Evolutionary conservation across 2,888 invertebrate species (phyloP), one percentile per base, ranked within the genome.

Genomic region (Salticus scenicus): DNA sequence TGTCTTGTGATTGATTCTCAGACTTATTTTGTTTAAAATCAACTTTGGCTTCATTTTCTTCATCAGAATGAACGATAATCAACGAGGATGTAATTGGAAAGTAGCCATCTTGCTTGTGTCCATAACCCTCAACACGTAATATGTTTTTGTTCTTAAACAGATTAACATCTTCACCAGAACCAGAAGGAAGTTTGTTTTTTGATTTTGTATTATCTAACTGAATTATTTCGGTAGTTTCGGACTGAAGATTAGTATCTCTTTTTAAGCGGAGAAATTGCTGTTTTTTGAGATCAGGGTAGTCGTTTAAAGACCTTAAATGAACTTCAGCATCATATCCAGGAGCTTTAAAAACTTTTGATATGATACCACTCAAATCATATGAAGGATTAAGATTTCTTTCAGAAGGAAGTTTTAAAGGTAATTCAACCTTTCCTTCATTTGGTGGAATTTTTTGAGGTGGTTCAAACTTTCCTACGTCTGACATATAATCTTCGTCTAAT

Each of bases 301-400:
- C 51, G 47, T 70, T 71, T 4, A 71, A 28, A 42, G 37, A 27
- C 5, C 31, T 27, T 20, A 63, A 47, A 41, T 83, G 77, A 1
- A 83, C 76, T 57, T 83, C 83, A 10, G 77, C 72, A 41, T 83
- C 83, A 24, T 83, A 83, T 24, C 83, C 83, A 0, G 83, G 83
- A n/a, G 83, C 83, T 47, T 83, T 83, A 63, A 83, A 83, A 14
- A 83, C 83, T 7, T 73, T 66, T 10, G 83, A 77, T n/a, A 83
- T 67, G 7, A 83, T 66, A 31, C 77, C 83, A 30, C 24, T 66
- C 12, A 76, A 17, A 0, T 69, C 64, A 67, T 75, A 77, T 1
- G 83, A 67, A 30, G 66, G 83, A 0, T 24, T 5, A 24, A 57
- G 4, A 12, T 24, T 20, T 57, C 57, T 1, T 12, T 4, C 57